phyloP scores from a whole-genome alignment of 2,113 vertebrate genomes.

The Alligator sinensis region DNA sequence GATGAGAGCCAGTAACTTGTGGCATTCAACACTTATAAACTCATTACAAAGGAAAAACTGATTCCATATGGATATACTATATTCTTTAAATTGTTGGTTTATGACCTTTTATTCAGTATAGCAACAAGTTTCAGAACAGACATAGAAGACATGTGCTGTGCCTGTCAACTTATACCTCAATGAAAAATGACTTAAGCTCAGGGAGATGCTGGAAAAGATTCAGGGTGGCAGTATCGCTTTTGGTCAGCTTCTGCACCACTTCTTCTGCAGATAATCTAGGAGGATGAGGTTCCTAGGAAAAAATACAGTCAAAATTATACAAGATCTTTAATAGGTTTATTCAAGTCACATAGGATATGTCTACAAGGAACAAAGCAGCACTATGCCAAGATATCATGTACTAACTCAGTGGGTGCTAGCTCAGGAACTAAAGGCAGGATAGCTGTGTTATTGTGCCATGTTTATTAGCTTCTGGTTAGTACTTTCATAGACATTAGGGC shows the following conservation, averaged over 20 bases:
- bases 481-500: too few relatives aligned
- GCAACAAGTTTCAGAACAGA: not conserved
- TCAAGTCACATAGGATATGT: not conserved
- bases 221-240: constrained; percentile 86
- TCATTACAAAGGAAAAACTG: not conserved
- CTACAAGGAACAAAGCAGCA: too few relatives aligned
- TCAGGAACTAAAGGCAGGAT: too few relatives aligned
- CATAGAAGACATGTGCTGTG: not conserved
- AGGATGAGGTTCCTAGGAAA: constrained; percentile 92
- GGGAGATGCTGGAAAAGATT: constrained; percentile 92
- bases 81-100: not conserved
- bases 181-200: constrained; percentile 96
- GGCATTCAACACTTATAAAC: not conserved
- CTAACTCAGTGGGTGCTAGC: too few relatives aligned
- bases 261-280: constrained; percentile 92
- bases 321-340: not conserved
- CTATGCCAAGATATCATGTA: too few relatives aligned
- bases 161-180: constrained; percentile 85
- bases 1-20: not conserved
- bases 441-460: too few relatives aligned
- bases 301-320: constrained; percentile 28
- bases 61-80: not conserved
- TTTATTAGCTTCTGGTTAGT: too few relatives aligned
- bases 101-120: not conserved
- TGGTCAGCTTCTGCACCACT: constrained; percentile 87